Evolutionary conservation across 2,888 invertebrate species (phyloP).

Genomic region (Gisinianus flammeolus): DNA sequence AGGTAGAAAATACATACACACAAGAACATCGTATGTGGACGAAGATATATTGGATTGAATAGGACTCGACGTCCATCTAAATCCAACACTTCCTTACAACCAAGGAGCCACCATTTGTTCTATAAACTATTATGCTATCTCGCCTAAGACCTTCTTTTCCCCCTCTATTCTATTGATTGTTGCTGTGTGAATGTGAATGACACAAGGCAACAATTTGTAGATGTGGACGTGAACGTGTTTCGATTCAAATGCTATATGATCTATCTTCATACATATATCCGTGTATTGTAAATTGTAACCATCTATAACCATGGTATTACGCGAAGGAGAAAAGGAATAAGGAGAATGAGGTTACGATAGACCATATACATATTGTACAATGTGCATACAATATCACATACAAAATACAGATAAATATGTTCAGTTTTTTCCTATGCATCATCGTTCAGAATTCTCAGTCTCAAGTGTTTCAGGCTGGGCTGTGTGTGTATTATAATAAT

Average conservation of each 20-base stretch:
- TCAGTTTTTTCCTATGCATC: background rate
- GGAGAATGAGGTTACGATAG: slow-evolving; percentile 3
- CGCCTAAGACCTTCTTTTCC: slow-evolving; percentile 32
- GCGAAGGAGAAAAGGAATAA: background rate
- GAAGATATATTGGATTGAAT: slow-evolving; percentile 6
- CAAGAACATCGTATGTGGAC: background rate
- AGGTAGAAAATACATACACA: background rate
- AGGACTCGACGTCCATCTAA: background rate
- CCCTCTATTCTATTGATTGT: slow-evolving; percentile 23
- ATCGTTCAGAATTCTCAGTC: background rate
- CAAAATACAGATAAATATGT: background rate
- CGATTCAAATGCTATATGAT: slow-evolving; percentile 10
- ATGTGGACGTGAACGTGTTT: slow-evolving; percentile 12
- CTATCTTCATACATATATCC: background rate
- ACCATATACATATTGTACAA: background rate
- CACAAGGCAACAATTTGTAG: slow-evolving; percentile 27
- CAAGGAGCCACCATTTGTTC: slow-evolving; percentile 24
- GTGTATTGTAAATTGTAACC: background rate
- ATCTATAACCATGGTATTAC: no score
- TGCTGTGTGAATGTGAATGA: slow-evolving; percentile 18
- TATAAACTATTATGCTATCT: slow-evolving; percentile 34
- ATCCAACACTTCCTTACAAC: slow-evolving; percentile 32
- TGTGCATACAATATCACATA: background rate
- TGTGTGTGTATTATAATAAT: background rate
- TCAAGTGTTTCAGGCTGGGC: no score